Evolutionary conservation across 2,113 vertebrate genomes (phyloP), one percentile per base, ranked within the genome.

Genomic region (Tachycineta bicolor): DNA sequence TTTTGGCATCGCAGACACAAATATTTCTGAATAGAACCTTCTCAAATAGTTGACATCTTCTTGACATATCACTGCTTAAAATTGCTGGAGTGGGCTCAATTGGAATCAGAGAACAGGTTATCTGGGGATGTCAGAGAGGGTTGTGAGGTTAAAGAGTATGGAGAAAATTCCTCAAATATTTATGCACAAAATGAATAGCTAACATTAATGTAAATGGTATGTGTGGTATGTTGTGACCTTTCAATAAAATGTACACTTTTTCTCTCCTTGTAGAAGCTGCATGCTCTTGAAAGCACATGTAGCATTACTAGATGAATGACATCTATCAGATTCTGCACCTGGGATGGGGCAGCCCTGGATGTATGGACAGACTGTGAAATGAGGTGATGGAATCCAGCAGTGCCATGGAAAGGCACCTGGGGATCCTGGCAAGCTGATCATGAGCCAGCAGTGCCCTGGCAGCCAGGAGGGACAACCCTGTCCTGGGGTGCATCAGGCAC

Each of bases 401-500:
- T 2, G 18, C 11, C 11, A 14, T 11, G 8, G 74, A 55, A 63
- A 47, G 3, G 5, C 0, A 46, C n/a, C 14, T 41, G 33, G 10
- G 9, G 1, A 1, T 60, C 33, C 28, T 23, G 37, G 11, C 26
- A 28, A 24, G 47, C 0, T n/a, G 64, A 47, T n/a, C 24, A 8
- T 11, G 28, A 28, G 15, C 1, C 55, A 62, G 55, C 55, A 87
- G 64, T 46, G 64, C 47, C 64, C 74, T 78, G 84, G 28, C 53
- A 62, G 84, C 64, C 84, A 53, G 33, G 55, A 46, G 47, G 28
- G 39, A 3, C 64, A 62, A 1, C 3, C 6, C 1, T 62, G 47
- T 24, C 74, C 64, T 46, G 73, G 64, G 55, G 19, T 0, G 10
- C 74, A 39, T 28, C 64, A 47, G 64, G 64, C 15, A 47, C 55